These are phyloP conservation scores for Tetrapedia diversipes DNA, from an alignment of 2,888 invertebrate species.

Conservation along the genomic window DNA sequence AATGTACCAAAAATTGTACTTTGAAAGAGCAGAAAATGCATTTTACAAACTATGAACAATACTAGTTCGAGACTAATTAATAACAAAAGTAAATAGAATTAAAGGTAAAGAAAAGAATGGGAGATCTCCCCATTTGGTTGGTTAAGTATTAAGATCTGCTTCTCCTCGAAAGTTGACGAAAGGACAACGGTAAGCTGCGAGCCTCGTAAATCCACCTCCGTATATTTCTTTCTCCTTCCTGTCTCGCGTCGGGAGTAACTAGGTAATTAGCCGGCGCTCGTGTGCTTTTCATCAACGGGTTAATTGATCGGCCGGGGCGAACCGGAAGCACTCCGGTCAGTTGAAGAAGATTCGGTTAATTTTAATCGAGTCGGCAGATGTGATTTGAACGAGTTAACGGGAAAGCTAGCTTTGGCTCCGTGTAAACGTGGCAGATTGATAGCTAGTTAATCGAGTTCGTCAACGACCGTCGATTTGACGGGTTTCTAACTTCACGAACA, in stretches of 20 bases:
- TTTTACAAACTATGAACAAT: too few relatives aligned
- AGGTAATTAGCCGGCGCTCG: constrained; percentile 50
- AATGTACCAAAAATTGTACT: too few relatives aligned
- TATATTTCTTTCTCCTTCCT: neutral
- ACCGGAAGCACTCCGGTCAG: neutral
- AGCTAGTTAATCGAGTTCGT: too few relatives aligned
- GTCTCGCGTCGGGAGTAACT: neutral
- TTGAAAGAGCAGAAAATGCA: too few relatives aligned
- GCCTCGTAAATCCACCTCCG: constrained; percentile 13
- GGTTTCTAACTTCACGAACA: too few relatives aligned
- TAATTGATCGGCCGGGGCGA: constrained; percentile 41
- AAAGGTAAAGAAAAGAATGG: too few relatives aligned
- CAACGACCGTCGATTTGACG: too few relatives aligned
- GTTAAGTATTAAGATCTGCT: constrained; percentile 13
- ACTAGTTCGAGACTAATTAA: too few relatives aligned
- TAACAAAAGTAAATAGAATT: too few relatives aligned
- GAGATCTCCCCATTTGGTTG: too few relatives aligned
- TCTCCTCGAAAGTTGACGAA: constrained; percentile 1
- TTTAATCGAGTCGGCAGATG: neutral
- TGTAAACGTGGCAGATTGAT: too few relatives aligned
- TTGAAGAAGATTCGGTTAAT: neutral
- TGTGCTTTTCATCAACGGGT: constrained; percentile 64
- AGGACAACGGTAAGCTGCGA: neutral
- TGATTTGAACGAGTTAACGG: neutral
- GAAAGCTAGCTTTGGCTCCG: too few relatives aligned